Evolutionary conservation across 2,888 invertebrate genomes (phyloP).

Genomic region (Ormyrus thymus): DNA sequence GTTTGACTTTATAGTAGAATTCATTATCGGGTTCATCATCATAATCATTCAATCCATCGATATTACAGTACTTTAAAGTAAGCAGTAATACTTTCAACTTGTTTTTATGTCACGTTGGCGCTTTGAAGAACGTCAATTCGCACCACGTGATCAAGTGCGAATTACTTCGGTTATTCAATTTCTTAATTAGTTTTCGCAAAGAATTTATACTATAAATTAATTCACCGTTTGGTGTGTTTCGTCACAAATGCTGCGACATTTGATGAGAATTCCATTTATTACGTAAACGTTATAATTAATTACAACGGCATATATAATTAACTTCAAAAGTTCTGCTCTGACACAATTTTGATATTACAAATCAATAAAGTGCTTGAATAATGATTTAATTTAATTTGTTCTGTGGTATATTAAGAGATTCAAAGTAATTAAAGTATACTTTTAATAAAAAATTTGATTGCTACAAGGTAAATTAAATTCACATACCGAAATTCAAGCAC

Average conservation of each 20-base stretch:
- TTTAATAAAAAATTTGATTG: no score
- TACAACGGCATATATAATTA: background rate
- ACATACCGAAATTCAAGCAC: no score
- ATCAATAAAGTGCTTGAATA: background rate
- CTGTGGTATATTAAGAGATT: no score
- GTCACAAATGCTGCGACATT: background rate
- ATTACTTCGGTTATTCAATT: constrained; percentile 26
- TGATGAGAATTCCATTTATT: no score
- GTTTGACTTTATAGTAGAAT: constrained; percentile 2
- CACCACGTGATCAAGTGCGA: constrained; percentile 45
- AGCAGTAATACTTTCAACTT: constrained; percentile 72
- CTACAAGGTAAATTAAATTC: no score
- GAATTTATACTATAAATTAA: constrained; percentile 5
- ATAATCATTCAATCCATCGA: constrained; percentile 63
- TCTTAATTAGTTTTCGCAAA: constrained; percentile 14
- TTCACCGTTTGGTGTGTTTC: background rate
- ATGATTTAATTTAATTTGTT: no score
- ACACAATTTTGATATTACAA: constrained; percentile 5
- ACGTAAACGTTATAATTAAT: background rate
- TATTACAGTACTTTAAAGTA: constrained; percentile 67
- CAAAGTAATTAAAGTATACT: no score
- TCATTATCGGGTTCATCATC: constrained; percentile 8
- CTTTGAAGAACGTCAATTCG: constrained; percentile 19
- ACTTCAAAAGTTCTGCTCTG: background rate
- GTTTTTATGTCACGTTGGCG: constrained; percentile 60